phyloP scores from a whole-genome alignment of 2,113 vertebrate species.

The Apus apus region DNA sequence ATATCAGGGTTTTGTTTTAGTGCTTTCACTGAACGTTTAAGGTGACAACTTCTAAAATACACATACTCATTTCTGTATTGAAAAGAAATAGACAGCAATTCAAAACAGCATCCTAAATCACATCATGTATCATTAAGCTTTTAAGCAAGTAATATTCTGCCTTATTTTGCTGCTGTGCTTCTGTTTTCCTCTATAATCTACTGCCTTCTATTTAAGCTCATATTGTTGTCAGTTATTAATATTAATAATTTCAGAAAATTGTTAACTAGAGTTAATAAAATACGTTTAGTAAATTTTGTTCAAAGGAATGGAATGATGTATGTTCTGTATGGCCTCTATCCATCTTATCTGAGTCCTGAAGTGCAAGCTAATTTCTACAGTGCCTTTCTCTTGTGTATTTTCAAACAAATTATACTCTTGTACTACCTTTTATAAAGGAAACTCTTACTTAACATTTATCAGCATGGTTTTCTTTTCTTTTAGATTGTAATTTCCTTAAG shows the following conservation, averaged over 20 bases:
- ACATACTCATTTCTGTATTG: background rate
- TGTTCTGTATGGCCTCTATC: background rate
- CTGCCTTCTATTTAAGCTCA: background rate
- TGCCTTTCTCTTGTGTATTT: background rate
- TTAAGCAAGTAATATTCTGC: background rate
- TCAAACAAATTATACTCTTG: background rate
- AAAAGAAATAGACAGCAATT: background rate
- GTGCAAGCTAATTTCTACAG: background rate
- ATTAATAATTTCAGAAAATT: background rate
- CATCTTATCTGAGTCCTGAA: background rate
- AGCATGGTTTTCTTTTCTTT: background rate
- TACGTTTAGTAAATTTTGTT: fast-evolving
- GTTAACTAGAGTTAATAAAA: background rate
- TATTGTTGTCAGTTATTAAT: background rate
- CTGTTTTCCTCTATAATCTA: background rate
- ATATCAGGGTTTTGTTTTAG: background rate
- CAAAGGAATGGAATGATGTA: background rate
- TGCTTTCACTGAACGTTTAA: background rate
- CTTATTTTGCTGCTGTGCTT: background rate
- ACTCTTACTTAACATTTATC: background rate
- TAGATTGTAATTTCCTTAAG: background rate
- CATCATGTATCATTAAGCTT: background rate
- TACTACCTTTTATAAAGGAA: background rate
- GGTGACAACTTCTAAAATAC: background rate
- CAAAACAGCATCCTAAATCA: background rate